These are phyloP conservation scores for Plagiodera versicolora DNA, from an alignment of 2,888 invertebrate genomes.

Conservation along the genomic window DNA sequence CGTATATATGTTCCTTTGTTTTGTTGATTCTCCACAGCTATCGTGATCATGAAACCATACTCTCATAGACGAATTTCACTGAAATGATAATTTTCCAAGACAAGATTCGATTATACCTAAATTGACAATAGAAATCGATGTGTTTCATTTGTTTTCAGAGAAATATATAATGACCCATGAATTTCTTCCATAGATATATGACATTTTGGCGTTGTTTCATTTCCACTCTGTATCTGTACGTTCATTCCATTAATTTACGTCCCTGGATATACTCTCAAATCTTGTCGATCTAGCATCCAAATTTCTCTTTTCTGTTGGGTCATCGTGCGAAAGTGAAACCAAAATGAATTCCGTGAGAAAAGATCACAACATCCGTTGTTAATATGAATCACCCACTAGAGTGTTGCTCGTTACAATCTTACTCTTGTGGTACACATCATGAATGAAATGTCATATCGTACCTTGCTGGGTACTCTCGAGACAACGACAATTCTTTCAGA, in stretches of 20 bases:
- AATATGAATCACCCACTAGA: constrained; percentile 9
- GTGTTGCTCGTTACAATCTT: background rate
- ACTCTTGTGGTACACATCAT: constrained; percentile 16
- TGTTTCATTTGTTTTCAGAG: no score
- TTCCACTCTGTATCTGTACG: background rate
- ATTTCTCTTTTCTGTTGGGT: background rate
- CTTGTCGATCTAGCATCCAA: background rate
- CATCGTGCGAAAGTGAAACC: constrained; percentile 1
- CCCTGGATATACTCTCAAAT: background rate
- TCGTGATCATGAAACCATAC: no score
- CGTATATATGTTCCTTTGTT: background rate
- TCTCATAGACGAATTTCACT: no score
- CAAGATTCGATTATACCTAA: no score
- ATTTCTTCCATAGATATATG: no score
- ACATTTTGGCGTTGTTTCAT: no score
- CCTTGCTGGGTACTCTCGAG: constrained; percentile 16
- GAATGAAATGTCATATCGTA: constrained; percentile 22
- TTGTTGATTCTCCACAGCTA: no score
- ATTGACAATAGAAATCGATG: no score
- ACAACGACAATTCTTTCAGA: constrained; percentile 26
- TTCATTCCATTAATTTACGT: background rate
- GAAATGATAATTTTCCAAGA: no score
- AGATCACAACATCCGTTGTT: background rate
- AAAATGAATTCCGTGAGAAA: constrained; percentile 20
- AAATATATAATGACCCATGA: no score